Evolutionary conservation across 2,797 vertebrate species (phyloP), one percentile per base, ranked within the genome.

Genomic region (Sciurus carolinensis): DNA sequence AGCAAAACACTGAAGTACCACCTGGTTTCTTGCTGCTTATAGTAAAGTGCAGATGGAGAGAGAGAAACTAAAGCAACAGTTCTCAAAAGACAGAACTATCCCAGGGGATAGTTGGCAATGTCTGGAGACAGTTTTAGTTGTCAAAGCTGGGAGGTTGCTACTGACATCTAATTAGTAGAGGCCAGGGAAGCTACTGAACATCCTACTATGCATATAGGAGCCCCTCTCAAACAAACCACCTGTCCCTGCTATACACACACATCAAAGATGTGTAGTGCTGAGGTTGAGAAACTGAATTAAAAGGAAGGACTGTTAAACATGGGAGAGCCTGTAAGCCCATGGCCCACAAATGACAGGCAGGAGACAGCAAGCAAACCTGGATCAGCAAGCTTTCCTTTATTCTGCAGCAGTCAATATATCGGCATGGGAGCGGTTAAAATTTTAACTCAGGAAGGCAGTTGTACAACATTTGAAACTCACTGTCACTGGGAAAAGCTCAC

Each of bases 51-150:
- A 66, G n/a, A 87, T 50, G 28, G 39, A 77, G 64, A 83, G 33
- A 50, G 57, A 73, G 36, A 93, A 77, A 79, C 2, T 14, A 39
- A 67, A 85, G 84, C 42, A 39, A 36, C 39, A 28, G 17, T 44
- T 91, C 75, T 81, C 52, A 11, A 67, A 39, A 36, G 69, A 89
- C 1, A 57, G 30, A 7, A 22, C 1, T 12, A 72, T 13, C 64
- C 90, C 12, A 5, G 9, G 24, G 82, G 59, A 87, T 52, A 20
- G n/a, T 3, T 82, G 67, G 52, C 57, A 81, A 72, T 20, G 15
- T 62, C 92, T 81, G 83, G 62, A 89, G 59, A 81, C 15, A 72
- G 54, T 82, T 85, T 66, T 72, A 39, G 62, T 69, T 88, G 62
- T 95, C 47, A 77, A 36, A 77, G 75, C 77, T 59, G 28, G 54